Conservation (phyloP, 1,140 invertebrate species). For the Conopomorpha cramerella region DNA sequence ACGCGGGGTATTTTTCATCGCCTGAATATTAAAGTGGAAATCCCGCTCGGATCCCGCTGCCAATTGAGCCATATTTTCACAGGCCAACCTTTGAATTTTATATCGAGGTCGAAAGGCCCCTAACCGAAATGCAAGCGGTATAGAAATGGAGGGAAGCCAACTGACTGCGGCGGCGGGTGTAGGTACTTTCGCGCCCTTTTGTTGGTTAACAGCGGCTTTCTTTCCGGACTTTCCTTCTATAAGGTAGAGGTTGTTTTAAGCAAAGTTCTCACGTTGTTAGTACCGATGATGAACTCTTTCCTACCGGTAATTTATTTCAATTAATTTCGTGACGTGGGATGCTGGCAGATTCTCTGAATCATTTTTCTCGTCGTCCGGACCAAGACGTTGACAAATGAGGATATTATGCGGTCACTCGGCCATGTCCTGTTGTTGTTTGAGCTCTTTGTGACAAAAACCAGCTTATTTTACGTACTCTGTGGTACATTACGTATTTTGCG, state of each 20-base stretch:
- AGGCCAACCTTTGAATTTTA: constrained; percentile 41
- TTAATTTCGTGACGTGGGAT: constrained; percentile 34
- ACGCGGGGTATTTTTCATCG: constrained; percentile 39
- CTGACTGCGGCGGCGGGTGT: too few species aligned
- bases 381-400: constrained; percentile 41
- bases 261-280: too few species aligned
- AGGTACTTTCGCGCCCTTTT: too few species aligned
- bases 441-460: too few species aligned
- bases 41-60: constrained; percentile 24
- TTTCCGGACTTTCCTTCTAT: too few species aligned
- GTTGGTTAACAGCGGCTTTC: too few species aligned
- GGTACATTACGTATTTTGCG: too few species aligned
- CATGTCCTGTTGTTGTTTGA: constrained; percentile 13
- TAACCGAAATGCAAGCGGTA: constrained; percentile 7
- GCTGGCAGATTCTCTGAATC: constrained; percentile 40
- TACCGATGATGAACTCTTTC: too few species aligned
- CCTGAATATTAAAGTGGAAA: constrained; percentile 43
- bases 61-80: constrained; percentile 47
- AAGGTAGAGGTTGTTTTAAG: too few species aligned
- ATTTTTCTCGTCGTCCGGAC: constrained; percentile 34
- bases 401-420: constrained; percentile 39
- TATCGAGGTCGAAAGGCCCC: constrained; percentile 33
- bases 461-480: too few species aligned
- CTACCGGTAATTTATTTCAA: constrained; percentile 48
- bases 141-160: too few species aligned